Evolutionary conservation across 1,140 invertebrate genomes (phyloP), one percentile per base, ranked within the genome.

Genomic region (Rhopalosiphum maidis): DNA sequence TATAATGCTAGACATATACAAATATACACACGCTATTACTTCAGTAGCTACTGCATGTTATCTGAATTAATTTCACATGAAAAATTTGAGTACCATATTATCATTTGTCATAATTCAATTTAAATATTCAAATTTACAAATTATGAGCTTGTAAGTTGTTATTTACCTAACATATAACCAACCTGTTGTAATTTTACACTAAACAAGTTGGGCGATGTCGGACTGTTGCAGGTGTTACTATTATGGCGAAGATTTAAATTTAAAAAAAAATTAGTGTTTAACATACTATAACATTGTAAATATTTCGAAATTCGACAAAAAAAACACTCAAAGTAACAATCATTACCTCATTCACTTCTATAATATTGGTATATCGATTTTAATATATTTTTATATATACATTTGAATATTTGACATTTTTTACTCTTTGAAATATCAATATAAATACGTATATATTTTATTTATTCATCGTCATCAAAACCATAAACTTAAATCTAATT

Each of bases 91-190:
- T 77, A 68, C 46, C 46, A 46, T 60, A 68, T 51, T 51, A 51
- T 51, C 30, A n/a, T 77, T 77, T 77, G 30, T 77, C 60, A 77
- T n/a, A 77, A 77, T n/a, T 77, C 30, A 77, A 77, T 77, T 77
- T 77, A 77, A n/a, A 77, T 77, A 77, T 35, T 77, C n/a, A 77
- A 77, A 68, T 68, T 68, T 68, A 68, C 11, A 68, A n/a, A 77
- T 35, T 18, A 77, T 77, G 30, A 77, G n/a, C 30, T 68, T 77
- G 60, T 77, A 77, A 77, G 60, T 77, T n/a, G 60, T n/a, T 18
- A n/a, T 77, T n/a, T 77, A 41, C 41, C 41, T 41, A 41, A 41
- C 41, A 41, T 41, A 41, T 41, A 41, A 30, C 3, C 3, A 8
- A 55, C 25, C 11, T 77, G 30, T n/a, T 77, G n/a, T 77, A n/a